These are phyloP conservation scores for Agriopis marginaria DNA, from an alignment of 2,888 invertebrate genomes.

Conservation along the genomic window DNA sequence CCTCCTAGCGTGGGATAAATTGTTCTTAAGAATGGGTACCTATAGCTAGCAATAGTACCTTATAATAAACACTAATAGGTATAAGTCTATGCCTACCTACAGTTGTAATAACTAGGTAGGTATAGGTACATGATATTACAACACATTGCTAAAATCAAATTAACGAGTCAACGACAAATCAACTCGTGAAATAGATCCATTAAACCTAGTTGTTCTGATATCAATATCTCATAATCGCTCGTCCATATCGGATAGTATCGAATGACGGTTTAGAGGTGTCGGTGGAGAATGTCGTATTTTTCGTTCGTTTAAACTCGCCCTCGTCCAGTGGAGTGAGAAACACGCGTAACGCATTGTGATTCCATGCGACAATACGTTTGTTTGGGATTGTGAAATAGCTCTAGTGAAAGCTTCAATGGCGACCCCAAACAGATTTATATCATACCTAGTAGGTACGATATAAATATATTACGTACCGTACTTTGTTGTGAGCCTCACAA, in stretches of 20 bases:
- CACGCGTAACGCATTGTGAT: conserved; percentile 64
- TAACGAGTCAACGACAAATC: conserved; percentile 38
- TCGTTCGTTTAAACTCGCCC: conserved; percentile 69
- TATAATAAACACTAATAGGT: too few relatives aligned
- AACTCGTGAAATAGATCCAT: conserved; percentile 48
- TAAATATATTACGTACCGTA: too few relatives aligned
- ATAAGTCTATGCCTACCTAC: too few relatives aligned
- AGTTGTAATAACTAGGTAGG: too few relatives aligned
- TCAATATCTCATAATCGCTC: conserved; percentile 44
- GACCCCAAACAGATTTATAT: too few relatives aligned
- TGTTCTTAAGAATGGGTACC: too few relatives aligned
- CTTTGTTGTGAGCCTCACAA: too few relatives aligned
- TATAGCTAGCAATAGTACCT: too few relatives aligned
- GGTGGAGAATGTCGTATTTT: conserved; percentile 70
- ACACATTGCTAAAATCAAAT: conserved; percentile 2
- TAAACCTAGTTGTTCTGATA: conserved; percentile 36
- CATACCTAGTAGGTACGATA: too few relatives aligned
- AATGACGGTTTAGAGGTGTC: conserved; percentile 55
- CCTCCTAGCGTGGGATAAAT: too few relatives aligned
- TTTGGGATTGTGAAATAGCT: conserved; percentile 5
- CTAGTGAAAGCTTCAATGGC: too few relatives aligned
- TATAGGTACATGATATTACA: background rate
- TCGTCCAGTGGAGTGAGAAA: conserved; percentile 63
- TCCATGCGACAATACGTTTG: conserved; percentile 51
- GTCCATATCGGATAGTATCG: conserved; percentile 47